A percentile compares a stretch with the other conserved stretches of the same genome.
These are phyloP conservation scores for Ptilodon capucinus DNA, from an alignment of 2,888 invertebrate species.

Conservation along the genomic window DNA sequence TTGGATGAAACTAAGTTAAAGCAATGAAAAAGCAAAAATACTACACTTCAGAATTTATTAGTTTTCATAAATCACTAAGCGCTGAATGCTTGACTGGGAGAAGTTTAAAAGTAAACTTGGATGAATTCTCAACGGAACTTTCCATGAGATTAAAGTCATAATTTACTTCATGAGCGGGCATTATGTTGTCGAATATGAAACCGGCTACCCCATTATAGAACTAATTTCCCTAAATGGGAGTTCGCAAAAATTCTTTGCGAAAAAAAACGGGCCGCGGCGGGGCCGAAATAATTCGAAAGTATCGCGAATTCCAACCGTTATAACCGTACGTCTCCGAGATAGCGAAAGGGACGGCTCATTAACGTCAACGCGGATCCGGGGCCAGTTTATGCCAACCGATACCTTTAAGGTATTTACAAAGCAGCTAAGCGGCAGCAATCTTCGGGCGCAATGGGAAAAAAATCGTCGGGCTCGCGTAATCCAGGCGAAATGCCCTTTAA, in stretches of 20 bases:
- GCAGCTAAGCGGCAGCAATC: conserved; percentile 68
- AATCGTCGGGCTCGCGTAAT: conserved; percentile 53
- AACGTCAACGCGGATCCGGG: conserved; percentile 70
- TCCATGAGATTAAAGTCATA: conserved; percentile 74
- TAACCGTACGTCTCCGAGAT: conserved; percentile 74
- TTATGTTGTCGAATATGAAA: conserved; percentile 69
- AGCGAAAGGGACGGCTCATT: conserved; percentile 75
- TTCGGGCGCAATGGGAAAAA: conserved; percentile 65
- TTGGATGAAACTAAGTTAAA: conserved; percentile 32
- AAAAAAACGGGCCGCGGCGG: conserved; percentile 46
- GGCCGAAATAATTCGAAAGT: conserved; percentile 59
- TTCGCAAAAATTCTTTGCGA: conserved; percentile 51
- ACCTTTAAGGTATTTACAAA: conserved; percentile 80
- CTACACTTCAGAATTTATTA: conserved; percentile 64
- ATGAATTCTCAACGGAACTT: conserved; percentile 67
- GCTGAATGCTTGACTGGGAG: conserved; percentile 61
- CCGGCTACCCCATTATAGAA: conserved; percentile 49
- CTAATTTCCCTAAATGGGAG: conserved; percentile 57
- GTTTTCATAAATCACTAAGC: conserved; percentile 75
- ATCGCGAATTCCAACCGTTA: conserved; percentile 56
- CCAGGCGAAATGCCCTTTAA: conserved; percentile 70
- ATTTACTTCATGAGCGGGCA: conserved; percentile 72
- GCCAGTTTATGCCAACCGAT: conserved; percentile 72
- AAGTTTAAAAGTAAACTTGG: conserved; percentile 72
- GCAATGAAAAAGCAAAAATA: conserved; percentile 53